Evolutionary conservation across 2,888 invertebrate species (phyloP).

Genomic region (Acanthacorydalis orientalis): DNA sequence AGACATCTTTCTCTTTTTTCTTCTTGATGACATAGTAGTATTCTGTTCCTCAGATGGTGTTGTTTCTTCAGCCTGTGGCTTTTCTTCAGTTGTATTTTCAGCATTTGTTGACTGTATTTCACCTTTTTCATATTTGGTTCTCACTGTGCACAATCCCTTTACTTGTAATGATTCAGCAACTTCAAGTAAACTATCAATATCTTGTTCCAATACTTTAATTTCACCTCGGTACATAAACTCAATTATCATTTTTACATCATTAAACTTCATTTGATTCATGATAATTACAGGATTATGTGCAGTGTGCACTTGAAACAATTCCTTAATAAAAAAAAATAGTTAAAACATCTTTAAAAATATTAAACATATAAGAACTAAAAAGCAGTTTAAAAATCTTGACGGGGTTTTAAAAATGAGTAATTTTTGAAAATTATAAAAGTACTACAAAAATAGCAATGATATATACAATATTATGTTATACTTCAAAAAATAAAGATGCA

Average conservation of each 20-base stretch:
- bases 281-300: conserved; percentile 27
- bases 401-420: no score
- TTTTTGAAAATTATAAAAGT: no score
- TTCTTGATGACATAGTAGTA: not conserved
- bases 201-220: conserved; percentile 28
- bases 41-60: not conserved
- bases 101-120: conserved; percentile 8
- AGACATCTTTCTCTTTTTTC: conserved; percentile 12
- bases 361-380: not conserved
- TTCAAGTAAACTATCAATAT: conserved; percentile 25
- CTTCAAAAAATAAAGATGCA: conserved; percentile 1
- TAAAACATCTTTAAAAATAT: not conserved
- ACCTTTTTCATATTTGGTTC: conserved; percentile 17
- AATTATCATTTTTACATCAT: conserved; percentile 26
- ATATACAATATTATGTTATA: no score
- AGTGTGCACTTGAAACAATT: conserved; percentile 24
- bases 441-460: no score
- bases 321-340: conserved; percentile 16
- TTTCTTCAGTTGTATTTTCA: conserved; percentile 7
- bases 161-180: conserved; percentile 29
- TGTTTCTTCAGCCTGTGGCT: conserved; percentile 7
- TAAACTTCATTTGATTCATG: conserved; percentile 25
- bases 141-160: conserved; percentile 28
- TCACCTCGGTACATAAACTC: conserved; percentile 33
- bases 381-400: no score